Base-by-base conservation (phyloP, 2,797 vertebrate genomes). In the Myotis daubentonii region DNA sequence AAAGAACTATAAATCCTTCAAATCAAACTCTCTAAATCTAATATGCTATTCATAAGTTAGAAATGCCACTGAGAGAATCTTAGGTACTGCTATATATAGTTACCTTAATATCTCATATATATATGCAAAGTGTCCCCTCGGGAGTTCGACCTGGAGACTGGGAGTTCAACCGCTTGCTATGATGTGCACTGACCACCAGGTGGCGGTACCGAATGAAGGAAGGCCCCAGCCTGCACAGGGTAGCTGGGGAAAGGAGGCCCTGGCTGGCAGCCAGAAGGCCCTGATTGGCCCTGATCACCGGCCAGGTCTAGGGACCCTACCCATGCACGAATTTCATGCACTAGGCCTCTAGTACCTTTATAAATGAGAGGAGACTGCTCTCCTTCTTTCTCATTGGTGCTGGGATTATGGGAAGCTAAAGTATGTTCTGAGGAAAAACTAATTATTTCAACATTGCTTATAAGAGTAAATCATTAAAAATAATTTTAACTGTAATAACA, bases 401-500 rank as follows among this genome's bases (percentile, higher is more conserved):
- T 89, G 68, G 82, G 25, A 22, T 85, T 22, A 11, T 75, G 33
- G 53, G 22, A 25, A 78, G 38, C 41, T 79, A 9, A 5, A 6
- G 23, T 93, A 12, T 78, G 92, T 74, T 78, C 28, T 70, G 30
- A 75, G 28, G 23, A 75, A 19, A 70, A 72, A 75, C 70, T 17
- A 53, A 33, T 74, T 68, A 91, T 62, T 53, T 82, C 33, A 88
- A 72, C 49, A 44, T 89, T 93, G 28, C 20, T 80, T 78, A 75
- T 65, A 83, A 87, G 66, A 80, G 6, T 20, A 92, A 95, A 49
- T 83, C 93, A 53, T 85, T 87, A n/a, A 65, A 65, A 65, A 65
- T n/a, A 95, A 60, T 85, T 87, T 75, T 74, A 72, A 75, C 23
- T 79, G 9, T 75, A 93, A 36, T 41, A 74, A 84, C 11, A 83